phyloP scores from a whole-genome alignment of 1,140 invertebrate genomes.

The Pogonomyrmex barbatus region DNA sequence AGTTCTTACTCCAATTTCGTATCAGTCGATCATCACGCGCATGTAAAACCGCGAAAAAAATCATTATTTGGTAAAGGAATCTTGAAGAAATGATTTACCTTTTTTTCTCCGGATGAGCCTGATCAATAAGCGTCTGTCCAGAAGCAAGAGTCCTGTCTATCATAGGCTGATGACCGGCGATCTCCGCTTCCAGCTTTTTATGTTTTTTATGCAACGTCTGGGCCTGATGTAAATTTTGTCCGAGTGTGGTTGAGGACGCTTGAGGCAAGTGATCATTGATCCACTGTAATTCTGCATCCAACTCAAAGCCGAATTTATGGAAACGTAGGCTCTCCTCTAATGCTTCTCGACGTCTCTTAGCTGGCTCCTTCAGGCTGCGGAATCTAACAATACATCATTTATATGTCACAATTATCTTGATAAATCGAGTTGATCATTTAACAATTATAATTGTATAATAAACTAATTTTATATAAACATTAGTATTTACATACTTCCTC shows the following conservation, averaged over 20 bases:
- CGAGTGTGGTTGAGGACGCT: slow-evolving; percentile 91
- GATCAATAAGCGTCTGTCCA: slow-evolving; percentile 90
- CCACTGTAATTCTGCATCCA: slow-evolving; percentile 98
- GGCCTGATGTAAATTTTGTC: slow-evolving; percentile 95
- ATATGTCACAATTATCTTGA: background rate
- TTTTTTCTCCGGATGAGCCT: slow-evolving; percentile 91
- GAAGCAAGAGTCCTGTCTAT: slow-evolving; percentile 93
- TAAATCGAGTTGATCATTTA: background rate
- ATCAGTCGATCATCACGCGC: background rate
- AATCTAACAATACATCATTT: slow-evolving; percentile 83
- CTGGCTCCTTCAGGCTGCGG: slow-evolving; percentile 88
- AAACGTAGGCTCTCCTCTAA: slow-evolving; percentile 95
- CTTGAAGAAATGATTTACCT: slow-evolving; percentile 85
- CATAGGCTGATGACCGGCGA: slow-evolving; percentile 92
- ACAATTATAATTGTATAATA: background rate
- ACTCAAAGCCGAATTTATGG: slow-evolving; percentile 97
- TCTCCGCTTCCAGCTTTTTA: slow-evolving; percentile 95
- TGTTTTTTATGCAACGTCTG: slow-evolving; percentile 97
- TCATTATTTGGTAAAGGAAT: background rate
- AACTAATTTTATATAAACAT: too few species aligned
- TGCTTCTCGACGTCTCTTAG: slow-evolving; percentile 89
- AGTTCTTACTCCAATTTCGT: slow-evolving; percentile 59
- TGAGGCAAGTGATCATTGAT: slow-evolving; percentile 95
- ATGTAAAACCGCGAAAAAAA: slow-evolving; percentile 12
- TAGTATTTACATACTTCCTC: slow-evolving; percentile 85